These are phyloP conservation scores for Notodonta dromedarius DNA, from an alignment of 2,888 invertebrate species.

Conservation along the genomic window DNA sequence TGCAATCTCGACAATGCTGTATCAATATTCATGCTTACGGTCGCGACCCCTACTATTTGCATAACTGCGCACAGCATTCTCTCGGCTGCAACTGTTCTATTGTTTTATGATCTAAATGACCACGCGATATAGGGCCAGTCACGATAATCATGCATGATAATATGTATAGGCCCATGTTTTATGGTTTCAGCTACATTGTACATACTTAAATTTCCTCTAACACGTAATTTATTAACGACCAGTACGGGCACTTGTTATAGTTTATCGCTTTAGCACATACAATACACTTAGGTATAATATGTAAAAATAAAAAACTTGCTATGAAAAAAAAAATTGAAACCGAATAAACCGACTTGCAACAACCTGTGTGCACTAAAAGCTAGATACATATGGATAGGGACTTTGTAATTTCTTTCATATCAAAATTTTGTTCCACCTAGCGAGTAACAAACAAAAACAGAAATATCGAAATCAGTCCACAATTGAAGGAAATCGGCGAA, in stretches of 20 bases:
- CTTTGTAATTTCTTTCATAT: no score
- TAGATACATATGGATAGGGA: no score
- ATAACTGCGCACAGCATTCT: conserved; percentile 81
- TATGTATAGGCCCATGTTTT: conserved; percentile 56
- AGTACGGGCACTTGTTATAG: background rate
- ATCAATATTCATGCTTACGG: conserved; percentile 83
- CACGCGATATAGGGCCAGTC: conserved; percentile 76
- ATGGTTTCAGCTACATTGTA: conserved; percentile 47
- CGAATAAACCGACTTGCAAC: no score
- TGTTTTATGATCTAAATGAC: conserved; percentile 84
- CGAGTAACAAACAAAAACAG: no score
- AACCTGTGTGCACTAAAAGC: no score
- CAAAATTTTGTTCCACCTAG: no score
- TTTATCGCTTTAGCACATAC: background rate
- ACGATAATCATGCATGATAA: conserved; percentile 78
- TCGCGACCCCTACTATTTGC: conserved; percentile 81
- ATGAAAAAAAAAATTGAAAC: no score
- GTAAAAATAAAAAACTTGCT: no score
- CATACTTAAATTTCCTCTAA: conserved; percentile 17
- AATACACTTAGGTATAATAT: background rate
- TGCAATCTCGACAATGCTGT: conserved; percentile 79
- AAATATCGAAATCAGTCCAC: no score
- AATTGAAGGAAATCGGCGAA: no score
- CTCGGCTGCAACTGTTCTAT: conserved; percentile 79
- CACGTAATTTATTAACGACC: background rate